These are phyloP conservation scores for Tenualosa thibaudeaui DNA, from an alignment of 2,797 vertebrate genomes.

Conservation along the genomic window DNA sequence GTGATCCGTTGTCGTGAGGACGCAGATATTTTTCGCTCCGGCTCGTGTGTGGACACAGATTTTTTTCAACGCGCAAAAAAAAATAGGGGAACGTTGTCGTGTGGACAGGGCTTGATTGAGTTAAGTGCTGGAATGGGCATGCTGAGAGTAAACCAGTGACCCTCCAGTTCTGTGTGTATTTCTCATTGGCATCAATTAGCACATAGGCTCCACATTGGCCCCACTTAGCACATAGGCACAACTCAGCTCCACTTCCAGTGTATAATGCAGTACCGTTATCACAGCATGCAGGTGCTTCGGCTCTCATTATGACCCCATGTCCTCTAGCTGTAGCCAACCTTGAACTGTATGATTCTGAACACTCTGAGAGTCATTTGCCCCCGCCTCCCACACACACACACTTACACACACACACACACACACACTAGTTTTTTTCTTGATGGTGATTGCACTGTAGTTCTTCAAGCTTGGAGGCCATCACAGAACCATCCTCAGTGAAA, in stretches of 20 bases:
- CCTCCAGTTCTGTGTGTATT: background rate
- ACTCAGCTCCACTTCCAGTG: background rate
- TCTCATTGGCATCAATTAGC: background rate
- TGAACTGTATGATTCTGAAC: no score
- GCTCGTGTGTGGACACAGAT: no score
- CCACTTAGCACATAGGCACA: background rate
- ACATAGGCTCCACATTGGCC: background rate
- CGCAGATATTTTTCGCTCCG: no score
- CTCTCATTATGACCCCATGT: background rate
- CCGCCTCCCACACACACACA: no score
- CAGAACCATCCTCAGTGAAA: background rate
- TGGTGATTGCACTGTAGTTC: background rate
- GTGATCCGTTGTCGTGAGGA: no score
- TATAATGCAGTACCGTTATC: background rate
- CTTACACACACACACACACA: no score
- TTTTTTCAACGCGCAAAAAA: no score
- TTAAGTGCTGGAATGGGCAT: no score
- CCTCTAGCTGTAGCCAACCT: background rate
- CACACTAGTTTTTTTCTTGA: background rate
- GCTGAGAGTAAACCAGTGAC: background rate
- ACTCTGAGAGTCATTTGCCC: background rate
- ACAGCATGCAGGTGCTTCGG: background rate
- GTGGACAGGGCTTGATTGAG: no score
- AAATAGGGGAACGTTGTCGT: no score
- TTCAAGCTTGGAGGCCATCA: background rate